phyloP scores from a whole-genome alignment of 1,140 invertebrate species.

The Catajapyx aquilonaris region DNA sequence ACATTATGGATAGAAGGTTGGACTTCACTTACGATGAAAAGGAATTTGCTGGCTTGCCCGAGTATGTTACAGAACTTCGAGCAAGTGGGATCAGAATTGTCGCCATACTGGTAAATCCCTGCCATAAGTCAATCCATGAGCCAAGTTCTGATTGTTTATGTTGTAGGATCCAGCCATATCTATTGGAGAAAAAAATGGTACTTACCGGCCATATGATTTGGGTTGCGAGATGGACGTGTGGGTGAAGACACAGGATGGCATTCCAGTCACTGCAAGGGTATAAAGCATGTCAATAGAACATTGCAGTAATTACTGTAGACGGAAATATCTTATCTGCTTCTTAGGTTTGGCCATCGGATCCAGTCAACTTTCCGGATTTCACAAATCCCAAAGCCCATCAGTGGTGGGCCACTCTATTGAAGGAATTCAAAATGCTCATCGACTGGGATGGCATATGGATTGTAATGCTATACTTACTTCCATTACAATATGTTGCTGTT shows the following conservation, averaged over 20 bases:
- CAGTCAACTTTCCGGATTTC: conserved; percentile 20
- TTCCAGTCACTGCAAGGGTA: conserved; percentile 9
- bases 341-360: conserved; percentile 18
- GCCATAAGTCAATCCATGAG: no score
- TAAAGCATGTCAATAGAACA: no score
- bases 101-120: conserved; percentile 12
- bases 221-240: conserved; percentile 20
- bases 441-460: conserved; percentile 19
- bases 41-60: conserved; percentile 20
- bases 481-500: no score
- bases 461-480: no score
- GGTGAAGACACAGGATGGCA: conserved; percentile 17
- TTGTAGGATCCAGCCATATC: conserved; percentile 22
- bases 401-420: conserved; percentile 20
- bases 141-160: no score
- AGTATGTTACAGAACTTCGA: conserved; percentile 20
- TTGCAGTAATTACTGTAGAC: no score
- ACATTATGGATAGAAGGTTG: conserved; percentile 18
- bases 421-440: conserved; percentile 18
- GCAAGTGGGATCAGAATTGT: conserved; percentile 11
- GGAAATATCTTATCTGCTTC: no score
- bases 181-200: conserved; percentile 10
- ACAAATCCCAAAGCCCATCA: conserved; percentile 14
- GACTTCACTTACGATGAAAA: conserved; percentile 27
- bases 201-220: conserved; percentile 17